Evolutionary conservation across 2,888 invertebrate genomes (phyloP).

Genomic region (Yponomeuta sedellus): DNA sequence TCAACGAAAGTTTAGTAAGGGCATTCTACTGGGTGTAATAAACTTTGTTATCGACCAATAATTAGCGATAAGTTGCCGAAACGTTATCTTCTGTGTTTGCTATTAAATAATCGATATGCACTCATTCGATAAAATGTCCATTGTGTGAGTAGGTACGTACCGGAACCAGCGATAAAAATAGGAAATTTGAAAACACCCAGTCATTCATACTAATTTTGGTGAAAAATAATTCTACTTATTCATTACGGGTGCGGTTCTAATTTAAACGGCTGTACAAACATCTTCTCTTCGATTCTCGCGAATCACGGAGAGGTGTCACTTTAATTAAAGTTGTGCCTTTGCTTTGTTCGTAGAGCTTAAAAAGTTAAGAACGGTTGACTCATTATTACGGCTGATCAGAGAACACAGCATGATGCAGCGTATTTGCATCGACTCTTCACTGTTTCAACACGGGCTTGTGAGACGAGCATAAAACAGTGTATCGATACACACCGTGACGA

Average conservation of each 20-base stretch:
- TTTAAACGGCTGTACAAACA: background rate
- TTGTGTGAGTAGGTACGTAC: constrained; percentile 37
- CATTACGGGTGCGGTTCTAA: background rate
- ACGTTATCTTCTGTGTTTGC: constrained; percentile 68
- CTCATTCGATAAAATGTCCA: constrained; percentile 63
- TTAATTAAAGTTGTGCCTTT: constrained; percentile 69
- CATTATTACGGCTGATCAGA: constrained; percentile 48
- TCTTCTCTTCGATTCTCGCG: constrained; percentile 42
- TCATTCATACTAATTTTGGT: background rate
- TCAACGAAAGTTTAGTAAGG: background rate
- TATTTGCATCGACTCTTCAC: constrained; percentile 17
- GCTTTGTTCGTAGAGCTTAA: constrained; percentile 55
- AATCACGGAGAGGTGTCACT: constrained; percentile 65
- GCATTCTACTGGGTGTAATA: constrained; percentile 38
- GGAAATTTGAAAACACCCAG: background rate
- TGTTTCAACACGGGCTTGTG: background rate
- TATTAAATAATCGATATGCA: constrained; percentile 73
- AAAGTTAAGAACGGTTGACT: constrained; percentile 49
- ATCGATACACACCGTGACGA: background rate
- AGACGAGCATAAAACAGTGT: constrained; percentile 3
- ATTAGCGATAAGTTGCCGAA: constrained; percentile 71
- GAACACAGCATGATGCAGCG: constrained; percentile 52
- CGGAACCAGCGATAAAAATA: constrained; percentile 8
- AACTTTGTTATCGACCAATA: constrained; percentile 66
- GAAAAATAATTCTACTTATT: background rate